A percentile compares a stretch with the other conserved stretches of the same genome.
phyloP scores from a whole-genome alignment of 2,888 invertebrate genomes.

The Macrophya annulata region DNA sequence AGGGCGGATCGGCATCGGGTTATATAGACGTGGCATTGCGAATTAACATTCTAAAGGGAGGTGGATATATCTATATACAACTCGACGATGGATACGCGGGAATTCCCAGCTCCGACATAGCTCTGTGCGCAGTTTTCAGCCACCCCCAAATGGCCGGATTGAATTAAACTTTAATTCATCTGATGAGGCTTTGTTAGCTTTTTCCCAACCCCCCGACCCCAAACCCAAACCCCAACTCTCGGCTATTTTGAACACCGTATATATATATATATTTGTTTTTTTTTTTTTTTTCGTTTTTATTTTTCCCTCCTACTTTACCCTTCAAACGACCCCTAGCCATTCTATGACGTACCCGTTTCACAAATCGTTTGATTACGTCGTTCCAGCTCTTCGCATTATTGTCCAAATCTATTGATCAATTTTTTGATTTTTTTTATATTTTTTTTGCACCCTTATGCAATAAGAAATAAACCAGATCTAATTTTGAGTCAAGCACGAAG shows the following conservation, averaged over 20 bases:
- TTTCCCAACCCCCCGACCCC: not conserved
- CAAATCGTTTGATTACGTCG: constrained; percentile 8
- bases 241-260: not conserved
- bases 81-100: not conserved
- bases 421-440: too few relatives aligned
- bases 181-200: constrained; percentile 50
- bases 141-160: constrained; percentile 34
- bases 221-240: not conserved
- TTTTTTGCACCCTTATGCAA: too few relatives aligned
- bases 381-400: not conserved
- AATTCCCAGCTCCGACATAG: constrained; percentile 9
- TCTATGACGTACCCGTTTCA: not conserved
- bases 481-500: too few relatives aligned
- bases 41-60: constrained; percentile 38
- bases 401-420: not conserved
- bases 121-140: constrained; percentile 30
- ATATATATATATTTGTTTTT: too few relatives aligned
- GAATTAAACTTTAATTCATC: constrained; percentile 46
- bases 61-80: not conserved
- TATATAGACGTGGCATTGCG: not conserved
- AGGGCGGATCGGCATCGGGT: not conserved
- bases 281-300: not conserved
- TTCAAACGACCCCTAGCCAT: not conserved
- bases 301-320: not conserved
- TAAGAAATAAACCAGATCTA: too few relatives aligned